These are phyloP conservation scores for Sarcophaga rosellei DNA, from an alignment of 2,888 invertebrate genomes.

Conservation along the genomic window DNA sequence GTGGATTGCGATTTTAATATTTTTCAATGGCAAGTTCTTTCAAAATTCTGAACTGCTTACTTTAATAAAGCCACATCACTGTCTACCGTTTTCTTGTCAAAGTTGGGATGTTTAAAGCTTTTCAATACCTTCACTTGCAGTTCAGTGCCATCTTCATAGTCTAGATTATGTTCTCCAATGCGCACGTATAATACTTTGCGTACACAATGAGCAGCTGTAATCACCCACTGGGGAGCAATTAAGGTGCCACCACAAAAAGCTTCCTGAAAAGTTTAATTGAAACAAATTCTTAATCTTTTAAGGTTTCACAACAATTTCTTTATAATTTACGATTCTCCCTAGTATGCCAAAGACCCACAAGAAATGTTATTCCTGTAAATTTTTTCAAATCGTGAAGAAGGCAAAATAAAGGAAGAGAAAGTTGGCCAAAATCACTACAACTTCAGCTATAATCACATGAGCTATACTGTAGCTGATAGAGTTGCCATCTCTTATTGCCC, in stretches of 20 bases:
- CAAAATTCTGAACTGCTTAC: constrained; percentile 75
- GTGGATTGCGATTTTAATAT: background rate
- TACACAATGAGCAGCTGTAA: constrained; percentile 94
- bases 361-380: too few species aligned
- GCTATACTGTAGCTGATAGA: too few species aligned
- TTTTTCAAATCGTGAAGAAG: too few species aligned
- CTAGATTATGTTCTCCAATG: constrained; percentile 93
- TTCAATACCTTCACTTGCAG: constrained; percentile 88
- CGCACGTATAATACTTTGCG: constrained; percentile 89
- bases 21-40: too few species aligned
- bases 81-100: constrained; percentile 93
- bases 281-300: background rate
- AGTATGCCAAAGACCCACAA: too few species aligned
- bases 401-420: too few species aligned
- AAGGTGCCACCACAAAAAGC: constrained; percentile 94
- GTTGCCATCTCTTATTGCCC: too few species aligned
- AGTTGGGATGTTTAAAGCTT: constrained; percentile 91
- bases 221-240: constrained; percentile 90
- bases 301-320: too few species aligned
- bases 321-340: too few species aligned
- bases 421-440: too few species aligned
- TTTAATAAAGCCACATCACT: constrained; percentile 95
- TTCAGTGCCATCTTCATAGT: constrained; percentile 88
- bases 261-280: constrained; percentile 83
- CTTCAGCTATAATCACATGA: too few species aligned